Base-by-base conservation (phyloP, 2,888 invertebrate species). In the Homarus gammarus region DNA sequence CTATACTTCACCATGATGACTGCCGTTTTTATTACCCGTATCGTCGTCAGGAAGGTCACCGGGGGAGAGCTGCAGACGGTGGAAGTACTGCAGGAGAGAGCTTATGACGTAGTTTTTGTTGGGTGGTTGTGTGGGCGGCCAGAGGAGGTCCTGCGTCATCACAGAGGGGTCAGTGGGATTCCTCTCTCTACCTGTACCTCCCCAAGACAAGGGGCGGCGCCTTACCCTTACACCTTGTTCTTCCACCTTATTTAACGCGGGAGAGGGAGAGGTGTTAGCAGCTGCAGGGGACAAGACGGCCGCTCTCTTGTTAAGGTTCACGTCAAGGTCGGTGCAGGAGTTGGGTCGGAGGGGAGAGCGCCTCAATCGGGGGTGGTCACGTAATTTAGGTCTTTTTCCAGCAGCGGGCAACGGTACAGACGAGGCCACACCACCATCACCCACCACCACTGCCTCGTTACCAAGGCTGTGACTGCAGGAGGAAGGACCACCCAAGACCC, bases 21-120 rank as follows among this genome's bases (percentile, higher is more conserved):
- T n/a, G n/a, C n/a, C n/a, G n/a, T n/a, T n/a, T n/a, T n/a, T 27
- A 64, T 64, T 64, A 64, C 64, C 64, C 15, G 64, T 64, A 64
- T 27, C 22, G 22, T 56, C 64, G 27, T 27, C 8, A 27, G 64
- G 5, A 6, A 5, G 6, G 27, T 64, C 18, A n/a, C 5, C 6
- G 3, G 10, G 12, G 27, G 2, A 10, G 27, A 12, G 64, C 12
- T 64, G 64, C 6, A 64, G 27, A 0, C 64, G 64, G 64, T 27
- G 22, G 27, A 64, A 64, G 64, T 64, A 56, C 3, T 22, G 15
- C 0, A 27, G 6, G 64, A 64, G 27, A n/a, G 64, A 64, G 64
- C 27, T 6, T 5, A 64, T 8, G 27, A 27, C 8, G 27, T 27
- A 0, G 5, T 64, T n/a, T n/a, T 27, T 64, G 64, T n/a, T 27